Base-by-base conservation (phyloP, 2,888 invertebrate species). In the Drosophila tanythrix region DNA sequence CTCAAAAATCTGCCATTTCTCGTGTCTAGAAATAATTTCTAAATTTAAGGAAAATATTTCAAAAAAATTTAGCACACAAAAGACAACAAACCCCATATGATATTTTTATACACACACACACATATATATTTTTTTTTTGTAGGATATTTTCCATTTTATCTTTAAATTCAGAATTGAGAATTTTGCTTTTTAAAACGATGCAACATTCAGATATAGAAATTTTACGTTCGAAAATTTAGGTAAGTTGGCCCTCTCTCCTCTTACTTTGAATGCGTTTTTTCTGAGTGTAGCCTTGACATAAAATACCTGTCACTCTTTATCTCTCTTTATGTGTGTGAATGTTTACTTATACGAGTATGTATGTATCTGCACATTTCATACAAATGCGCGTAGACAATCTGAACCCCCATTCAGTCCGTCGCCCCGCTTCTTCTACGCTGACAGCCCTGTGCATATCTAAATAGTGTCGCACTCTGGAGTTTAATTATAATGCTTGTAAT, bases 401-500 rank as follows among this genome's bases (percentile, higher is more conserved):
- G 79, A 69, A 62, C 68, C 59, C 46, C 46, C 2, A 8, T 8
- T 25, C 15, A 15, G 15, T 1, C 21, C 15, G n/a, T 18, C 35
- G 36, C 6, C 25, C 29, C 3, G 2, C 5, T 10, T 15, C 18
- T 10, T 25, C 38, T 38, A 38, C 10, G 25, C 36, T 18, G 15
- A 3, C 29, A 35, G 1, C 11, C n/a, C 50, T 2, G 18, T 68
- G 72, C 74, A 74, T 76, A 82, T 74, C 77, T 79, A 82, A 82
- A 85, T 82, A 74, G 71, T 66, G 74, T 71, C 62, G 74, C 75
- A 77, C 80, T 88, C 88, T 74, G 67, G 77, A 83, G 86, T 77
- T 82, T 85, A 81, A 88, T 85, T 87, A 87, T 81, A 73, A 66
- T 80, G 77, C 82, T 85, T 85, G 88, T 86, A 83, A 83, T 82